Percentiles rank a stretch among this genome's conserved stretches.
These are phyloP conservation scores for Oncorhynchus mykiss DNA, from an alignment of 2,113 vertebrate species.

Conservation along the genomic window DNA sequence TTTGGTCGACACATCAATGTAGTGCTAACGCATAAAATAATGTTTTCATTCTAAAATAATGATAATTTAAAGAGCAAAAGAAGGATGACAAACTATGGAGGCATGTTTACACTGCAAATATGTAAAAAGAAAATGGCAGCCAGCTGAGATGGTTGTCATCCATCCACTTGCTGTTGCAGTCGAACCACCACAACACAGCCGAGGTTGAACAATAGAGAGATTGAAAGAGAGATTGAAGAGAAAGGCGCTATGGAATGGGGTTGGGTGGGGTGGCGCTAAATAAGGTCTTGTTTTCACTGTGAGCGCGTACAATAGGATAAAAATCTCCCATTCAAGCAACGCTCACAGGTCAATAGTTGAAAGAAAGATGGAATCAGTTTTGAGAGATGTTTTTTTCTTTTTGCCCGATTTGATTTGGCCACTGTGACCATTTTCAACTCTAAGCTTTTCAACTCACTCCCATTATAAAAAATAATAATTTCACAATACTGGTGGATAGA, in stretches of 20 bases:
- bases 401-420: not conserved
- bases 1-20: not conserved
- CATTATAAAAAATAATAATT: not conserved
- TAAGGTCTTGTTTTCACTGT: conserved; percentile 55
- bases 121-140: conserved; percentile 42
- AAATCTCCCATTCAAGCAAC: not conserved
- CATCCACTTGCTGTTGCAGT: conserved; percentile 59
- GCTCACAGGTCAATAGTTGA: conserved; percentile 1
- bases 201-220: conserved; percentile 56
- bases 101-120: conserved; percentile 42
- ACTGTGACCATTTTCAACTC: not conserved
- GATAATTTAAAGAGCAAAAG: not conserved
- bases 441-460: not conserved
- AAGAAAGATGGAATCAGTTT: not conserved
- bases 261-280: conserved; percentile 42
- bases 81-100: conserved; percentile 26
- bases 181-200: conserved; percentile 58
- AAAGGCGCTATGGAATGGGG: conserved; percentile 12
- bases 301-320: conserved; percentile 31
- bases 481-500: not conserved
- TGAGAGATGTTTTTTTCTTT: not conserved
- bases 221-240: conserved; percentile 49
- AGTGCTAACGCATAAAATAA: not conserved
- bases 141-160: conserved; percentile 42
- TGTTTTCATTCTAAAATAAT: not conserved